A percentile compares a stretch with the other conserved stretches of the same genome.
phyloP scores from a whole-genome alignment of 2,113 vertebrate species.

The Gymnorhina tibicen region DNA sequence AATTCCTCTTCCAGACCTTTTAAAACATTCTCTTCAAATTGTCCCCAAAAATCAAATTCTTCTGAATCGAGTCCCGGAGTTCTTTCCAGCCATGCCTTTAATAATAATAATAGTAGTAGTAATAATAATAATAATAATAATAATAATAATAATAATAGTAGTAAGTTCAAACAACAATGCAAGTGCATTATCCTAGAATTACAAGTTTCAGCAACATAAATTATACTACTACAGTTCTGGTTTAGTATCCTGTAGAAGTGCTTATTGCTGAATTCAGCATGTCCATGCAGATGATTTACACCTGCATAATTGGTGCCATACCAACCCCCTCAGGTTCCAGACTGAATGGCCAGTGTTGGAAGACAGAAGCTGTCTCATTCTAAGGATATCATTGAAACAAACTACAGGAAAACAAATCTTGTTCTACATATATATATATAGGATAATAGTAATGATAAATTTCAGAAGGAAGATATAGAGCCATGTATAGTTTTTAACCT shows the following conservation, averaged over 20 bases:
- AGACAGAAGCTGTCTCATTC: neutral
- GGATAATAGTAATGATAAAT: neutral
- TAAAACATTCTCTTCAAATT: slow-evolving; percentile 84
- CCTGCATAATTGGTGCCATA: neutral
- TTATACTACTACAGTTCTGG: neutral
- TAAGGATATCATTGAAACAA: neutral
- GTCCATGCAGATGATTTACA: neutral
- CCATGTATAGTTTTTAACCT: neutral
- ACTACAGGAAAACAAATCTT: neutral
- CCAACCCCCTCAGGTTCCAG: neutral
- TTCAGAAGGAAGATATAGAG: neutral
- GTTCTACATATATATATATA: neutral
- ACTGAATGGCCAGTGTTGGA: neutral
- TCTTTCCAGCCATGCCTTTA: slow-evolving; percentile 94
- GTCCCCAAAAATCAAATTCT: slow-evolving; percentile 95
- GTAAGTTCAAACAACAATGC: neutral
- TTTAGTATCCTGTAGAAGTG: neutral
- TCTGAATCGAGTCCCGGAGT: slow-evolving; percentile 88
- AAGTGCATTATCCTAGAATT: neutral
- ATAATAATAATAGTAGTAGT: too few relatives aligned
- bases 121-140: neutral
- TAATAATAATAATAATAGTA: neutral
- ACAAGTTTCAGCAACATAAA: neutral
- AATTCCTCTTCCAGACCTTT: slow-evolving; percentile 81
- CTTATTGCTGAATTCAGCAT: neutral